phyloP scores from a whole-genome alignment of 2,797 vertebrate species.

The Lindbergichthys nudifrons region DNA sequence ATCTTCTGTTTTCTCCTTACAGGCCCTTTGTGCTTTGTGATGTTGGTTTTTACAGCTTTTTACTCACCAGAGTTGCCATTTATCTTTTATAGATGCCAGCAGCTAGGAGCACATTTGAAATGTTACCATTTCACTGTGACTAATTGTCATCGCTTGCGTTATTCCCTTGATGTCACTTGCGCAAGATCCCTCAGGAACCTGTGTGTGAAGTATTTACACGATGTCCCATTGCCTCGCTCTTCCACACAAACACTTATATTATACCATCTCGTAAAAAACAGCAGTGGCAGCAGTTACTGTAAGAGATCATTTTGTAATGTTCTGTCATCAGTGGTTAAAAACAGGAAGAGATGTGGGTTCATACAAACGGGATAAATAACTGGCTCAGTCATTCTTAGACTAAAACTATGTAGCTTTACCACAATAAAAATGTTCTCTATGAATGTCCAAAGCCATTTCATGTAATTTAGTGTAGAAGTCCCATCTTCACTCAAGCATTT shows the following conservation, averaged over 20 bases:
- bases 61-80: conserved; percentile 82
- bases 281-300: conserved; percentile 2
- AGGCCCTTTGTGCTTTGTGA: conserved; percentile 85
- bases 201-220: conserved; percentile 63
- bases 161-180: conserved; percentile 76
- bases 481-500: conserved; percentile 40
- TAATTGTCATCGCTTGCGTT: conserved; percentile 79
- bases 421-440: conserved; percentile 56
- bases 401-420: conserved; percentile 57
- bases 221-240: conserved; percentile 19
- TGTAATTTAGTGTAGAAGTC: conserved; percentile 19
- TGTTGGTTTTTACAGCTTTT: conserved; percentile 86
- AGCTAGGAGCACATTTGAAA: conserved; percentile 72
- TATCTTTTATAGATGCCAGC: conserved; percentile 85
- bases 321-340: conserved; percentile 26
- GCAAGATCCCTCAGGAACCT: conserved; percentile 60
- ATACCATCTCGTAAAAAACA: conserved; percentile 32
- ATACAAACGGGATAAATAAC: conserved; percentile 25
- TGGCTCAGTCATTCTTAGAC: conserved; percentile 54
- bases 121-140: conserved; percentile 75
- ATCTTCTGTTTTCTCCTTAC: conserved; percentile 85
- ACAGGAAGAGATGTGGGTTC: conserved; percentile 26
- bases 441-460: conserved; percentile 49
- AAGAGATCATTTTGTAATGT: conserved; percentile 8
- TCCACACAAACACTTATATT: conserved; percentile 29